Base-by-base conservation (phyloP, 2,797 vertebrate species). In the Taeniopygia guttata region DNA sequence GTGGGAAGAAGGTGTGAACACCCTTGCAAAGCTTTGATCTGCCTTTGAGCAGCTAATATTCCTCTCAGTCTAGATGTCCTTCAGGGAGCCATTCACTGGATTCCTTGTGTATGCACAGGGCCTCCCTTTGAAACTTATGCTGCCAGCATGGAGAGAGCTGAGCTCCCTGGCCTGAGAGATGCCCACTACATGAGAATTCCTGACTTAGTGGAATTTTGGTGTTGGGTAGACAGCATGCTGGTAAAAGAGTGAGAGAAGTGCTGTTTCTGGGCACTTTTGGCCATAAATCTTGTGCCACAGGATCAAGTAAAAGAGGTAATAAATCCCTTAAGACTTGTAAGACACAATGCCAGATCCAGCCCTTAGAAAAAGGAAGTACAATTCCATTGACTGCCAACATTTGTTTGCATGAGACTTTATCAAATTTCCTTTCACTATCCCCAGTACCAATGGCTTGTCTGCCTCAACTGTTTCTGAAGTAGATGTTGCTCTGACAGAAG, bases 221-320 rank as follows among this genome's bases (percentile, higher is more conserved):
- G 34, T 81, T 27, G 32, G 79, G 56, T 60, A 85, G 80, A 91
- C 93, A 62, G 66, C 82, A 17, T 78, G 20, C 67, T 79, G 51
- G 40, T 96, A 30, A 75, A 69, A 52, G 87, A 85, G 66, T 62
- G 62, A 89, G 85, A 93, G 81, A 95, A 95, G 68, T 83, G 76
- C 77, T 94, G 75, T 76, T 96, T 95, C 84, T 86, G 94, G 93
- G 89, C 87, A 92, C 73, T 95, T 97, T 81, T 54, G 70, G 80
- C 83, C 94, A 93, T 91, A 95, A 96, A 92, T 96, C 94, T 97
- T 95, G 66, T 94, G 92, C 85, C 84, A 96, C 78, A 91, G 88
- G 91, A 94, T 96, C 90, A 96, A 91, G 78, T 96, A 87, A 72
- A 80, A 91, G n/a, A 62, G 40, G 72, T 75, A 91, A 89, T 96